Conservation (phyloP, 2,113 vertebrate species). For the Triplophysa siluroides region DNA sequence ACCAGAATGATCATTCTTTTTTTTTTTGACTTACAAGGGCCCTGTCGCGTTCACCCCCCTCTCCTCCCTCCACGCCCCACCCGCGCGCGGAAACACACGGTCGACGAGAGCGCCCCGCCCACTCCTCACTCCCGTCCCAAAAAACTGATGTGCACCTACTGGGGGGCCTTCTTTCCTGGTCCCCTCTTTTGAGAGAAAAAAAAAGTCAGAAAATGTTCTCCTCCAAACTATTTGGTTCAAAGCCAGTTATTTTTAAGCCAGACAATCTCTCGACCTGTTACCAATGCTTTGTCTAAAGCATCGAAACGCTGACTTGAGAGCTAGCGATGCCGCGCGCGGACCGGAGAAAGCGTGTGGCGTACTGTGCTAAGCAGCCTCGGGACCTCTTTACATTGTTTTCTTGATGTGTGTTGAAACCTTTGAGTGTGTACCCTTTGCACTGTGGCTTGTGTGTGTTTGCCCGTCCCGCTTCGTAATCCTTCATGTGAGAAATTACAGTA, state of each 20-base stretch:
- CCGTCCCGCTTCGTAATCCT: conserved; percentile 46
- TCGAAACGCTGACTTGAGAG: not conserved
- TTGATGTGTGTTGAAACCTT: conserved; percentile 19
- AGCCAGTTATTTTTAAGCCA: not conserved
- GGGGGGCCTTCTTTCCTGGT: no score
- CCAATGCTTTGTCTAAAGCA: not conserved
- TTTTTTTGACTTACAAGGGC: no score
- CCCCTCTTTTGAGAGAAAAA: no score
- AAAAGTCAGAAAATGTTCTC: no score
- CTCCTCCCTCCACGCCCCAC: conserved; percentile 75
- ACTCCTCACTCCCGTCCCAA: conserved; percentile 73
- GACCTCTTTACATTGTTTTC: conserved; percentile 31
- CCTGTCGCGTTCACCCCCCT: conserved; percentile 84
- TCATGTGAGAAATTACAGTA: conserved; percentile 63
- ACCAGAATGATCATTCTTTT: conserved; percentile 18
- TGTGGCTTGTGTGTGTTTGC: conserved; percentile 26
- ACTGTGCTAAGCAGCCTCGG: conserved; percentile 43
- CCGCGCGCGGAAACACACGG: conserved; percentile 65
- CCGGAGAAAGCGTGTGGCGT: conserved; percentile 37
- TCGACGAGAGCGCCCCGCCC: conserved; percentile 67
- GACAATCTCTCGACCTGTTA: conserved; percentile 27
- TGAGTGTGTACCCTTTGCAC: conserved; percentile 28
- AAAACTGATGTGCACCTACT: conserved; percentile 79
- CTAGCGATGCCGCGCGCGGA: conserved; percentile 11
- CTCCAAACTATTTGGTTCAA: no score